Evolutionary conservation across 2,113 vertebrate species (phyloP), one percentile per base, ranked within the genome.

Genomic region (Tragelaphus scriptus): DNA sequence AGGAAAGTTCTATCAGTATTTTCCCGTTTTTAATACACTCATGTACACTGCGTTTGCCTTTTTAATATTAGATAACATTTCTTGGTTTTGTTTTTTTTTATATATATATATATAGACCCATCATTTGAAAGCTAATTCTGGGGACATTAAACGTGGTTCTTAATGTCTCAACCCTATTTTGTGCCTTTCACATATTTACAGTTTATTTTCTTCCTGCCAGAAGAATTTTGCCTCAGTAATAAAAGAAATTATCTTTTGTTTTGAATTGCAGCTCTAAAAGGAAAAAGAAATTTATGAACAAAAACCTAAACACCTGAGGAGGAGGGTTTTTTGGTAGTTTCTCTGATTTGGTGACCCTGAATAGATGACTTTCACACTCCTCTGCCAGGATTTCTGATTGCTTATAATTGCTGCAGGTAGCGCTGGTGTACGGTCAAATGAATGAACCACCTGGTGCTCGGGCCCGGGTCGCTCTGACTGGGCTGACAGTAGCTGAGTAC

Each of bases 361-460:
- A 9, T 80, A 23, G n/a, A 49, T 55, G 11, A 32, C n/a, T 79
- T 81, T 12, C 23, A 12, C 80, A 55, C 6, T 58, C 25, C 15
- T 65, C 10, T 61, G 25, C 14, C 11, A 40, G 26, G 8, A 86
- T 90, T 93, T 86, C 91, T 94, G 44, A 68, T 58, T 92, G 6
- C 85, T 13, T 68, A 0, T 93, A 25, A 56, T 6, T 87, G 80
- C 0, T 0, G 30, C 82, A 99, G 99, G 99, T 99, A 89, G 99
- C 99, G 0, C 98, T 99, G 98, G 99, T 99, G 56, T 99, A 99
- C 0, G 99, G 99, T 91, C 99, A 99, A 98, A 99, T 99, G 99
- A 99, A 99, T 15, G 99, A 99, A 98, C 99, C 99, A 96, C 99
- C 99, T 0, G 99, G 99, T 0, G 99, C 99, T 94, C 99, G 99